phyloP scores from a whole-genome alignment of 2,888 invertebrate genomes.

The Glyphotaelius pellucidus region DNA sequence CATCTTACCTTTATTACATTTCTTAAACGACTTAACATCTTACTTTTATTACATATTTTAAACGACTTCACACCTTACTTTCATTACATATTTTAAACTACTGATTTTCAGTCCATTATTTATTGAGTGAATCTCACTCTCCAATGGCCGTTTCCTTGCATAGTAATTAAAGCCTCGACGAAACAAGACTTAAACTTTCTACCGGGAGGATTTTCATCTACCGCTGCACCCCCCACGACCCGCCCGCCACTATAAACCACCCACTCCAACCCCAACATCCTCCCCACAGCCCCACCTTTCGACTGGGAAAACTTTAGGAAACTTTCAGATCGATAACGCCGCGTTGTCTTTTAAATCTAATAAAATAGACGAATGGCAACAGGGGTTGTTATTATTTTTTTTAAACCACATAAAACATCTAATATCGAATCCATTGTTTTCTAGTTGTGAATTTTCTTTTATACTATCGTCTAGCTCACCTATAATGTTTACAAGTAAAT shows the following conservation, averaged over 20 bases:
- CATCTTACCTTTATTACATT: too few relatives aligned
- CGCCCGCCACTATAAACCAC: not conserved
- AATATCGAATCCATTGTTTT: too few relatives aligned
- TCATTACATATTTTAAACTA: too few relatives aligned
- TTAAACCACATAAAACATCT: not conserved
- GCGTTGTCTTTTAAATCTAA: constrained; percentile 35
- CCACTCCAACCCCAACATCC: not conserved
- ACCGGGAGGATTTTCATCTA: constrained; percentile 63
- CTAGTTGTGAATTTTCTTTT: too few relatives aligned
- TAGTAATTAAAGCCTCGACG: constrained; percentile 60
- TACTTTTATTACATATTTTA: too few relatives aligned
- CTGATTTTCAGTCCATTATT: too few relatives aligned
- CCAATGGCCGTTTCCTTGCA: constrained; percentile 59
- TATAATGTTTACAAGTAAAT: too few relatives aligned
- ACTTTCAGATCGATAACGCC: constrained; percentile 43
- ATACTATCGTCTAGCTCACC: too few relatives aligned
- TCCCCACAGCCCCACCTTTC: not conserved
- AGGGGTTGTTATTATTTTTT: not conserved
- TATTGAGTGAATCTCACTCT: constrained; percentile 11
- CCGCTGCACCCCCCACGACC: not conserved
- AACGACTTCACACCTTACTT: too few relatives aligned
- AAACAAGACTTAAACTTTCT: constrained; percentile 62
- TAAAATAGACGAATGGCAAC: not conserved
- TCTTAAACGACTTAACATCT: too few relatives aligned
- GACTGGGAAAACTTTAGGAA: constrained; percentile 28